Evolutionary conservation across 1,140 invertebrate species (phyloP).

Genomic region (Semibalanus balanoides): DNA sequence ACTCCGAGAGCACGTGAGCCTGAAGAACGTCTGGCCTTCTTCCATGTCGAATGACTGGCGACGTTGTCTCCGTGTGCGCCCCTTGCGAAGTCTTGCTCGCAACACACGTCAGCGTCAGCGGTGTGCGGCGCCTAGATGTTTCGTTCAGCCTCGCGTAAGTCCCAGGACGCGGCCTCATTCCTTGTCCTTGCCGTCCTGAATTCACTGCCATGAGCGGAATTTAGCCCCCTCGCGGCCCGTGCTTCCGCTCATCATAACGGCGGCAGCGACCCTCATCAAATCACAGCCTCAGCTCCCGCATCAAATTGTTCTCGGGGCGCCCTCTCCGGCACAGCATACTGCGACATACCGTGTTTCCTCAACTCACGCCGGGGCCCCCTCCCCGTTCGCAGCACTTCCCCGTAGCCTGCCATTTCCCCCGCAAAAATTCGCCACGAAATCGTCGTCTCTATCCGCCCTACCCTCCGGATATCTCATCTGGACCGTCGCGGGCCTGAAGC

Average conservation of each 20-base stretch:
- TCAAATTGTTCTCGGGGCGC: not conserved
- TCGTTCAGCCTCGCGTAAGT: constrained; percentile 7
- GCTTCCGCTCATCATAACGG: not conserved
- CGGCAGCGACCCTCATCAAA: constrained; percentile 4
- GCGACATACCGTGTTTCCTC: not conserved
- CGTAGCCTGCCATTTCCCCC: not conserved
- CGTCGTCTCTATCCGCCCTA: too few species aligned
- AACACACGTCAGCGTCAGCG: constrained; percentile 7
- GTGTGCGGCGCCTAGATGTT: constrained; percentile 4
- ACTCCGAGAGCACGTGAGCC: not conserved
- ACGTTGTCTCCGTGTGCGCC: not conserved
- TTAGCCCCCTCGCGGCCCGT: constrained; percentile 3
- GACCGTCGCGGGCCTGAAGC: too few species aligned
- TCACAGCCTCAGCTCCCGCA: not conserved
- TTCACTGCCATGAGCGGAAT: constrained; percentile 12
- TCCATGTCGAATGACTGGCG: constrained; percentile 6
- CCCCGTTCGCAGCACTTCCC: not conserved
- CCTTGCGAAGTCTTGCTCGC: constrained; percentile 1
- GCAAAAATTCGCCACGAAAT: not conserved
- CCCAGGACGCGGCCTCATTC: not conserved
- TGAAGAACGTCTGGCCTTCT: constrained; percentile 5
- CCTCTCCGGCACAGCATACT: not conserved
- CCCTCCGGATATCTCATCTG: too few species aligned
- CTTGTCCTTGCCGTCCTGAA: constrained; percentile 7
- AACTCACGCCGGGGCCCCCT: too few species aligned